These are phyloP conservation scores for Archips xylosteana DNA, from an alignment of 2,888 invertebrate species.

Conservation along the genomic window DNA sequence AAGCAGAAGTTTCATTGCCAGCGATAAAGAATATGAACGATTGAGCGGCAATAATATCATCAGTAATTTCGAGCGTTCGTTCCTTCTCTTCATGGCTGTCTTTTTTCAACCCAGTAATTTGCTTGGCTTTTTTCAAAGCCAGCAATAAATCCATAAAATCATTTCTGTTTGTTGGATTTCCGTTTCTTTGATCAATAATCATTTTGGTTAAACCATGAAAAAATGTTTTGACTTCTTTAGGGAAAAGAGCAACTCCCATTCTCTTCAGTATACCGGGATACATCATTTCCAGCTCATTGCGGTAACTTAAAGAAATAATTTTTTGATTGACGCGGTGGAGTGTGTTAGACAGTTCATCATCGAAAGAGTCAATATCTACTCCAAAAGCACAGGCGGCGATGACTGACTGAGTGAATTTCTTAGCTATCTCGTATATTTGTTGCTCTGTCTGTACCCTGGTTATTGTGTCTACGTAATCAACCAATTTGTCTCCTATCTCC, in stretches of 20 bases:
- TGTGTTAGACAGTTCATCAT: constrained; percentile 4
- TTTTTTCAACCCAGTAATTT: not conserved
- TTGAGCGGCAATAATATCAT: not conserved
- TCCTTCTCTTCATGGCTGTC: not conserved
- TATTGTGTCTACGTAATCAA: constrained; percentile 19
- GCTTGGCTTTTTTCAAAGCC: not conserved
- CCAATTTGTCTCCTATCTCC: constrained; percentile 29
- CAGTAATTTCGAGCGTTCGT: not conserved
- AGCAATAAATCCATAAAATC: not conserved
- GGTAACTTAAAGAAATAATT: constrained; percentile 25
- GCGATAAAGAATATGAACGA: not conserved
- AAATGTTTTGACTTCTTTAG: constrained; percentile 5
- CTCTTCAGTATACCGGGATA: constrained; percentile 37
- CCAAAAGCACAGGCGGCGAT: constrained; percentile 47
- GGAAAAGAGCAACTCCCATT: constrained; percentile 14
- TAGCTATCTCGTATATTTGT: constrained; percentile 15
- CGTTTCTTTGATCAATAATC: not conserved
- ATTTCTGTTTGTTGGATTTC: not conserved
- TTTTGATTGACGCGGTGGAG: constrained; percentile 29
- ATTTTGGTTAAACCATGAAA: not conserved
- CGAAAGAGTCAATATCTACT: constrained; percentile 23
- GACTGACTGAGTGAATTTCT: constrained; percentile 38
- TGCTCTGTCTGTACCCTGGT: constrained; percentile 10
- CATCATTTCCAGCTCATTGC: constrained; percentile 27
- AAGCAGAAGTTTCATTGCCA: not conserved